Conservation (phyloP, 92 coral and sea anemone species). For the Actinostola sp. region DNA sequence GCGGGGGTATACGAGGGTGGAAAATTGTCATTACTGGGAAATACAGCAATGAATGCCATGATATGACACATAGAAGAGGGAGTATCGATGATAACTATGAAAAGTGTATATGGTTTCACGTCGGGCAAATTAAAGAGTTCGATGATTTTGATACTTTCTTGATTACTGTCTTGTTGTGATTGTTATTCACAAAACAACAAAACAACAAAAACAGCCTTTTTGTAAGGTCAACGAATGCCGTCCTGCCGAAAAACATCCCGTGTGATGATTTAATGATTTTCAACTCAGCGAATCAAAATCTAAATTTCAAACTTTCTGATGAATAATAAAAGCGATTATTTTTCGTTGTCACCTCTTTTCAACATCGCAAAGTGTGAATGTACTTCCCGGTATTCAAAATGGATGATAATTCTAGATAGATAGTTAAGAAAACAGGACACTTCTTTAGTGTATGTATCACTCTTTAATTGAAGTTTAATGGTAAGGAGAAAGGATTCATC, state of each 20-base stretch:
- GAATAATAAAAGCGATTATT: constrained; percentile 12
- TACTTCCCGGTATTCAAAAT: too few species aligned
- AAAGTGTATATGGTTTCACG: constrained; percentile 1
- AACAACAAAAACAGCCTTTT: not conserved
- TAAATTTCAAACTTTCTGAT: not conserved
- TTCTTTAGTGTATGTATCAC: too few species aligned
- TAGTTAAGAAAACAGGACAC: too few species aligned
- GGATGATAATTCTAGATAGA: too few species aligned
- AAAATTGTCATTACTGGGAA: constrained; percentile 1
- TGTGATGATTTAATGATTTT: not conserved
- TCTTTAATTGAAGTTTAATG: not conserved
- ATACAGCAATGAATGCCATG: not conserved
- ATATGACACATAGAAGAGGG: not conserved
- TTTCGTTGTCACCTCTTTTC: not conserved
- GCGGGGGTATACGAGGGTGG: constrained; percentile 6
- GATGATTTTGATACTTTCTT: not conserved
- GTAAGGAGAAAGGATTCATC: not conserved
- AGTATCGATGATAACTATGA: not conserved
- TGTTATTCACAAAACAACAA: not conserved
- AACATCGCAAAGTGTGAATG: not conserved
- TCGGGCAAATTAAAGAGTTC: not conserved
- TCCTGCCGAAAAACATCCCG: not conserved
- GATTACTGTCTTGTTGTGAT: too few species aligned
- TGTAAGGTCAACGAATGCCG: not conserved
- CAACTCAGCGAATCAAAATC: constrained; percentile 2